Conservation (phyloP, 2,888 invertebrate species). For the Alloplasta piceator region DNA sequence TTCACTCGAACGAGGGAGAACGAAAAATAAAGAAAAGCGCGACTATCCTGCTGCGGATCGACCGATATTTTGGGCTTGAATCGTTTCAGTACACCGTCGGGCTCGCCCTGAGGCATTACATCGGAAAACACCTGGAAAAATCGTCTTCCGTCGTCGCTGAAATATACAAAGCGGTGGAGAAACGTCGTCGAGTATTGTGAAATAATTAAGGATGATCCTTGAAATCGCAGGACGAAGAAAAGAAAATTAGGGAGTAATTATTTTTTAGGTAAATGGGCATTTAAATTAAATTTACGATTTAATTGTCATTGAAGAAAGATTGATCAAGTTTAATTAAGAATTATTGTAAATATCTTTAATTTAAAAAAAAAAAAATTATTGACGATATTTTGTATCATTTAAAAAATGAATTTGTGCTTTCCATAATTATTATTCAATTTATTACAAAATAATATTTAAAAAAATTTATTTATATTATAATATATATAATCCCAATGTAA, state of each 20-base stretch:
- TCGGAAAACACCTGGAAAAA: constrained; percentile 65
- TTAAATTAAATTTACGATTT: not conserved
- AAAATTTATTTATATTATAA: too few relatives aligned
- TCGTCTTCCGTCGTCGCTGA: constrained; percentile 66
- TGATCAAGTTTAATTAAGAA: not conserved
- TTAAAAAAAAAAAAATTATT: not conserved
- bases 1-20: constrained; percentile 13
- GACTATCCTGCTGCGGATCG: not conserved
- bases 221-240: not conserved
- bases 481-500: too few relatives aligned
- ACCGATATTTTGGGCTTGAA: constrained; percentile 34
- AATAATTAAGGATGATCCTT: not conserved
- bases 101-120: constrained; percentile 61
- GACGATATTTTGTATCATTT: too few relatives aligned
- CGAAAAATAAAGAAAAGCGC: constrained; percentile 12
- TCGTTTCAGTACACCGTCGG: constrained; percentile 73
- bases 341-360: not conserved
- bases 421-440: too few relatives aligned
- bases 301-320: too few relatives aligned
- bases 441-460: too few relatives aligned
- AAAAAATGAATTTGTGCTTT: too few relatives aligned
- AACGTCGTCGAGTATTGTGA: constrained; percentile 20
- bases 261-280: too few relatives aligned
- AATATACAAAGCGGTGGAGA: constrained; percentile 64
- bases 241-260: too few relatives aligned